phyloP scores from a whole-genome alignment of 1,140 invertebrate genomes.

The Bombus breviceps region DNA sequence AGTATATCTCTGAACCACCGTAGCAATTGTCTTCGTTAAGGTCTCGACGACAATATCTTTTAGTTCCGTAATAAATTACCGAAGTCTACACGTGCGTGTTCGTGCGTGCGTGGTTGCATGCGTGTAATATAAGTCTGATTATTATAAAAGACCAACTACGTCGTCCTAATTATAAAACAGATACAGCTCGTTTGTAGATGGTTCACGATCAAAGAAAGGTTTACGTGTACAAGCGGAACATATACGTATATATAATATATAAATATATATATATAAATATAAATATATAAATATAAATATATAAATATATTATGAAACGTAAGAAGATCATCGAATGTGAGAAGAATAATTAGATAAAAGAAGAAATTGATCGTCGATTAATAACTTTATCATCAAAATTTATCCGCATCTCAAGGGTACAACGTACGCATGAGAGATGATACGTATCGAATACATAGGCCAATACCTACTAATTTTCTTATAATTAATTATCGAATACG shows the following conservation, averaged over 20 bases:
- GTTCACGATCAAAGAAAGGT: not conserved
- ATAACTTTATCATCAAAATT: slow-evolving; percentile 9
- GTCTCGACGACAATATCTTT: slow-evolving; percentile 34
- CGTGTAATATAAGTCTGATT: slow-evolving; percentile 42
- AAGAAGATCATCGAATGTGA: slow-evolving; percentile 3
- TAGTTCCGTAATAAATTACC: slow-evolving; percentile 3
- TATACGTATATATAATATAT: not conserved
- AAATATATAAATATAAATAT: not conserved
- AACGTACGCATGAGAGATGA: not conserved
- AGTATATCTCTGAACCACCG: slow-evolving; percentile 3
- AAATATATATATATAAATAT: not conserved
- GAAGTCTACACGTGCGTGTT: not conserved
- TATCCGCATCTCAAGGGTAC: not conserved
- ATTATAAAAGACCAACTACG: slow-evolving; percentile 38
- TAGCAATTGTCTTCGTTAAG: slow-evolving; percentile 31
- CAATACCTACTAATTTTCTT: not conserved
- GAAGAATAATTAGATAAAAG: not conserved
- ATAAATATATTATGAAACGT: not conserved
- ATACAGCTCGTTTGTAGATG: slow-evolving; percentile 17
- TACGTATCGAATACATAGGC: not conserved
- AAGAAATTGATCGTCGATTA: not conserved
- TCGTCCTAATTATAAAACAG: slow-evolving; percentile 26
- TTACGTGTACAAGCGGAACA: not conserved
- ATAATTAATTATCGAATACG: not conserved
- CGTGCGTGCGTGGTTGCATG: slow-evolving; percentile 18